A percentile compares a stretch with the other conserved stretches of the same genome.
Evolutionary conservation across 2,797 vertebrate genomes (phyloP).

Genomic region (Emys orbicularis): DNA sequence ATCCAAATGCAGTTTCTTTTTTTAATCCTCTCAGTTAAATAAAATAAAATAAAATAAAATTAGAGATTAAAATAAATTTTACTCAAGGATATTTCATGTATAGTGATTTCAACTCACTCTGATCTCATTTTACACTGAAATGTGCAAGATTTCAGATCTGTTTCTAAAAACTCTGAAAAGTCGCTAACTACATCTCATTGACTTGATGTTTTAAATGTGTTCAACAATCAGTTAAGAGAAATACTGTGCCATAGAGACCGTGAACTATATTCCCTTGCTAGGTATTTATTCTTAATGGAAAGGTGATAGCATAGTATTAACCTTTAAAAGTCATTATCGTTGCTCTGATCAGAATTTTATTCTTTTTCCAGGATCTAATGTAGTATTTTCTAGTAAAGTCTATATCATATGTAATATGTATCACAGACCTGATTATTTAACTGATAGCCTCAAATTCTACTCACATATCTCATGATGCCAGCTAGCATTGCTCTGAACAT

Average conservation of each 20-base stretch:
- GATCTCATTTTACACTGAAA: conserved; percentile 49
- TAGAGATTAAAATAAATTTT: background rate
- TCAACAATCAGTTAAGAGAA: conserved; percentile 5
- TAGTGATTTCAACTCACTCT: conserved; percentile 15
- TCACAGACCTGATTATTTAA: background rate
- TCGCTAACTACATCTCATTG: conserved; percentile 10
- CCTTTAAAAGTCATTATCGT: conserved; percentile 15
- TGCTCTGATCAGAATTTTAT: conserved; percentile 15
- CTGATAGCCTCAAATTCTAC: background rate
- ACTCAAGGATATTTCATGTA: background rate
- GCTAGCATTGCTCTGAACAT: background rate
- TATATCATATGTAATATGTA: background rate
- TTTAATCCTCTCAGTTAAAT: conserved; percentile 27
- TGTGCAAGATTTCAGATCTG: background rate
- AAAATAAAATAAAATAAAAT: conserved; percentile 42
- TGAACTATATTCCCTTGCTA: background rate
- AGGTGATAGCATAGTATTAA: background rate
- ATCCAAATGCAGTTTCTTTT: background rate
- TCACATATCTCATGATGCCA: background rate
- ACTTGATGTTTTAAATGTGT: conserved; percentile 14
- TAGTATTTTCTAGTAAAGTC: conserved; percentile 21
- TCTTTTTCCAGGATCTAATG: conserved; percentile 1
- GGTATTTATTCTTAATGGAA: conserved; percentile 14
- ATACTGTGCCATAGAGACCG: background rate
- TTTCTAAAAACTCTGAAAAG: conserved; percentile 26